Evolutionary conservation across 2,888 invertebrate species (phyloP).

Genomic region (Callosobruchus maculatus): DNA sequence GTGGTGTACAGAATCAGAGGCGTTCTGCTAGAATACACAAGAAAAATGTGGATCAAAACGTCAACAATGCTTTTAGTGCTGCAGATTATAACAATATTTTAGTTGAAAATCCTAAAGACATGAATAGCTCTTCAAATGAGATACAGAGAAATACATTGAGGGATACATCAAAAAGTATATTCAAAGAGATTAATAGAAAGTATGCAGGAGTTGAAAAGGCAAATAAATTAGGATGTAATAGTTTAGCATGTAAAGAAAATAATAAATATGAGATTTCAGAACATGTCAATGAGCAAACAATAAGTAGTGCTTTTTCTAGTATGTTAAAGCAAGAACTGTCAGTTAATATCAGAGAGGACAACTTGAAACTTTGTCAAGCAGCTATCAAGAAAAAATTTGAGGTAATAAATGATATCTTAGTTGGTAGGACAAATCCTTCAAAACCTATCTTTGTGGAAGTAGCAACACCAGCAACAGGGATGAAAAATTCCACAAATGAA

Average conservation of each 20-base stretch:
- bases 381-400: background rate
- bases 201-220: constrained; percentile 10
- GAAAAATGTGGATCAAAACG: constrained; percentile 6
- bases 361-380: background rate
- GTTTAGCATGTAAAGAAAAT: background rate
- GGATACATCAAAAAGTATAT: constrained; percentile 25
- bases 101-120: background rate
- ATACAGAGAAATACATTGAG: background rate
- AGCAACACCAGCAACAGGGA: background rate
- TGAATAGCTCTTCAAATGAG: background rate
- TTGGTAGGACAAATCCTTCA: background rate
- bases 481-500: background rate
- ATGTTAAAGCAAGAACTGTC: background rate
- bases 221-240: background rate
- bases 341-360: background rate
- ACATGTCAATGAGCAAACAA: no score
- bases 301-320: background rate
- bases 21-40: constrained; percentile 25
- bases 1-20: constrained; percentile 11
- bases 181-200: constrained; percentile 24
- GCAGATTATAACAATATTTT: background rate
- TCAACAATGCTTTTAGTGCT: background rate
- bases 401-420: background rate
- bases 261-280: no score
- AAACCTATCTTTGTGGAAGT: background rate